These are phyloP conservation scores for Enteromius argenteus DNA, from an alignment of 2,797 vertebrate genomes.

Conservation along the genomic window DNA sequence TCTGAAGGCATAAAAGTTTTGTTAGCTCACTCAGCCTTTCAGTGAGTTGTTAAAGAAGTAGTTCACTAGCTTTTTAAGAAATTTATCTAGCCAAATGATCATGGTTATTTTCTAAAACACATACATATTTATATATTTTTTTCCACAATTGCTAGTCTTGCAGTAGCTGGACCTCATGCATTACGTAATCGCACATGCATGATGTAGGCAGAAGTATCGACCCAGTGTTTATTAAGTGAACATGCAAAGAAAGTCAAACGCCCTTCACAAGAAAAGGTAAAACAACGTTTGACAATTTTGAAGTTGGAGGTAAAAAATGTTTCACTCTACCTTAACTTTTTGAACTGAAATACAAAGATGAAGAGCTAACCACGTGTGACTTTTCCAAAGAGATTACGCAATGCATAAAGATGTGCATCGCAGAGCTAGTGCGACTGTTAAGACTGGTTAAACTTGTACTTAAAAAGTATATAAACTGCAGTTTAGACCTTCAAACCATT, in stretches of 20 bases:
- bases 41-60: neutral
- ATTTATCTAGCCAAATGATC: neutral
- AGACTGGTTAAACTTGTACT: no score
- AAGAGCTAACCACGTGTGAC: neutral
- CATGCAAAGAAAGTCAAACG: neutral
- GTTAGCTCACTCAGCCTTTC: neutral
- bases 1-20: neutral
- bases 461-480: neutral
- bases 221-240: no score
- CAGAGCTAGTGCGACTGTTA: neutral
- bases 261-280: neutral
- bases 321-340: neutral
- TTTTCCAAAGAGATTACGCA: neutral
- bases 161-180: neutral
- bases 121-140: neutral
- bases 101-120: neutral
- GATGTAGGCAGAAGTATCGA: no score
- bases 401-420: neutral
- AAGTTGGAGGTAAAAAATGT: neutral
- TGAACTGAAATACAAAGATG: neutral
- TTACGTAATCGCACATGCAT: neutral
- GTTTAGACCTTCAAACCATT: neutral
- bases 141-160: neutral
- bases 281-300: neutral
- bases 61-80: neutral